Evolutionary conservation across 2,797 vertebrate genomes (phyloP).

Genomic region (Pangasius macronema): DNA sequence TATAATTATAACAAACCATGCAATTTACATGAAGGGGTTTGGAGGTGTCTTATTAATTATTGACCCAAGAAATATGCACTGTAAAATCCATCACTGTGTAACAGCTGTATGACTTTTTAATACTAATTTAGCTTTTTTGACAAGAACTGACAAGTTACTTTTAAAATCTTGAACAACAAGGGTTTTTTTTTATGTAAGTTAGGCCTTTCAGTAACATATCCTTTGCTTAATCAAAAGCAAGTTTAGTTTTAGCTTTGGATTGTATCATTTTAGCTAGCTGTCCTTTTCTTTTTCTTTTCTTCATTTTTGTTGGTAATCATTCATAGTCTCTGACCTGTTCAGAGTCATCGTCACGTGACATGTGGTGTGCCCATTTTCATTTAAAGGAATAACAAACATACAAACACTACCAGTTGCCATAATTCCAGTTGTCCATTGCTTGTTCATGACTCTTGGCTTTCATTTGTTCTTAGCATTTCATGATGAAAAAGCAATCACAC

Average conservation of each 20-base stretch:
- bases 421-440: background rate
- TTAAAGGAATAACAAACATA: background rate
- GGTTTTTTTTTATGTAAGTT: background rate
- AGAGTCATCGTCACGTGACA: background rate
- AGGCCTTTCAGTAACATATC: background rate
- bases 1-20: background rate
- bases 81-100: slow-evolving; percentile 36
- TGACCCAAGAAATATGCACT: slow-evolving; percentile 30
- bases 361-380: background rate
- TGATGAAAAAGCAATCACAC: background rate
- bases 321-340: background rate
- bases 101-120: background rate
- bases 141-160: background rate
- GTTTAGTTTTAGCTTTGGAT: background rate
- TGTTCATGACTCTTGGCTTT: background rate
- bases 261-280: background rate
- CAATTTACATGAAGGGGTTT: slow-evolving; percentile 16
- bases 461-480: background rate
- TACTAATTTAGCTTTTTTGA: background rate
- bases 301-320: background rate
- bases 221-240: background rate
- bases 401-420: background rate
- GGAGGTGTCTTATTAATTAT: slow-evolving; percentile 32
- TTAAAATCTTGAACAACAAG: background rate
- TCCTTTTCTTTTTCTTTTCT: background rate